A percentile compares a stretch with the other conserved stretches of the same genome.
phyloP scores from a whole-genome alignment of 2,797 vertebrate species.

The Lycodopsis pacificus region DNA sequence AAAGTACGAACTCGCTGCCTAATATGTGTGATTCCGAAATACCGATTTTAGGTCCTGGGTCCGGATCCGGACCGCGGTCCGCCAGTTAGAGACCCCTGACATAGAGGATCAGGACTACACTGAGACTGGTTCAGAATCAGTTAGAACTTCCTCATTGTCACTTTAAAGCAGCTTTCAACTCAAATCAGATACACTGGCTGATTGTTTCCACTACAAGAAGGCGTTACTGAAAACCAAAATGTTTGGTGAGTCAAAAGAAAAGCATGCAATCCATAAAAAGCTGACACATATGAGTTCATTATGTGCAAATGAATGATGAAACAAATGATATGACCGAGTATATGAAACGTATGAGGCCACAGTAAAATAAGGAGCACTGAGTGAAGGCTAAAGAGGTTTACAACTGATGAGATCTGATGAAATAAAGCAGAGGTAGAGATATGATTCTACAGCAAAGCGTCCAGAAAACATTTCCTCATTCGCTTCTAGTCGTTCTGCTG shows the following conservation, averaged over 20 bases:
- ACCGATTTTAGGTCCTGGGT: too few relatives aligned
- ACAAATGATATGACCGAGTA: conserved; percentile 18
- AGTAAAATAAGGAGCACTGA: conserved; percentile 55
- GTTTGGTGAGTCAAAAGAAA: conserved; percentile 23
- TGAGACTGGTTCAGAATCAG: too few relatives aligned
- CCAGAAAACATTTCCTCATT: conserved; percentile 26
- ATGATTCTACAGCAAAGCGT: conserved; percentile 37
- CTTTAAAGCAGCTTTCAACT: conserved; percentile 25
- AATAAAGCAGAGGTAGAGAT: conserved; percentile 63
- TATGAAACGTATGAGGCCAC: conserved; percentile 19
- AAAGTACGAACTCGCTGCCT: too few relatives aligned
- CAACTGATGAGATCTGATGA: neutral
- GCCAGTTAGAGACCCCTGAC: too few relatives aligned
- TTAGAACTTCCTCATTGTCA: neutral
- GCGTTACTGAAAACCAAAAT: neutral
- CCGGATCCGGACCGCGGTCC: too few relatives aligned
- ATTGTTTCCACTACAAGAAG: conserved; percentile 34
- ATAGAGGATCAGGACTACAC: too few relatives aligned
- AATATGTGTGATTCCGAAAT: too few relatives aligned
- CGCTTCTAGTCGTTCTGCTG: conserved; percentile 15
- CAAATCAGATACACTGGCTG: neutral
- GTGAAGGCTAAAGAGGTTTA: conserved; percentile 2
- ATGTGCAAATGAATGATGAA: conserved; percentile 42
- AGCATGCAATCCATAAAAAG: conserved; percentile 16
- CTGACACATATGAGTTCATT: neutral